phyloP scores from a whole-genome alignment of 92 coral and sea anemone species.

The Heliopora coerulea region DNA sequence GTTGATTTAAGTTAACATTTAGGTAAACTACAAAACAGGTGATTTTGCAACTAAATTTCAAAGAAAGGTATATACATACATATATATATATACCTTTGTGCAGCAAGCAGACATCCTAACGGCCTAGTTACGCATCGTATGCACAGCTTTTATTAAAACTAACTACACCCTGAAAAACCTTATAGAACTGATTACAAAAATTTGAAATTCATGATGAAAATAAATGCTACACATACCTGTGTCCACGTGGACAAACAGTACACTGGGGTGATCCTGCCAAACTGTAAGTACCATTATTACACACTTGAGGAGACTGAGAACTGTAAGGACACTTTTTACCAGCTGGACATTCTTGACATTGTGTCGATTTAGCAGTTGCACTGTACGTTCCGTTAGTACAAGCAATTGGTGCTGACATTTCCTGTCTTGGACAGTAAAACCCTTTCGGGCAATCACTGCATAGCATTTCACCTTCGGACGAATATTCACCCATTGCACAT shows the following conservation, averaged over 20 bases:
- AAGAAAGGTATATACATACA: no score
- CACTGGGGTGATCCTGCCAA: conserved; percentile 42
- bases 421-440: conserved; percentile 64
- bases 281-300: conserved; percentile 60
- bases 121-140: no score
- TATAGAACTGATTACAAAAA: no score
- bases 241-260: conserved; percentile 42
- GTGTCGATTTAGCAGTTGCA: conserved; percentile 36
- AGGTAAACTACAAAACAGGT: no score
- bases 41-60: no score
- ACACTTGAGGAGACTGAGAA: conserved; percentile 58
- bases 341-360: conserved; percentile 73
- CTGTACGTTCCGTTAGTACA: conserved; percentile 58
- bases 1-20: no score
- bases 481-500: conserved; percentile 59
- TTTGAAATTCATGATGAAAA: not conserved
- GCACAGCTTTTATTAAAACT: no score
- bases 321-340: conserved; percentile 68
- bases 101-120: no score
- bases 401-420: conserved; percentile 40
- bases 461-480: conserved; percentile 58
- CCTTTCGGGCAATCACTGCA: conserved; percentile 52
- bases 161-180: no score
- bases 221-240: conserved; percentile 31
- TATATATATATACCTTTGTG: no score